A percentile compares a stretch with the other conserved stretches of the same genome.
Conservation (phyloP, 2,797 vertebrate genomes). For the Xiphophorus birchmanni region DNA sequence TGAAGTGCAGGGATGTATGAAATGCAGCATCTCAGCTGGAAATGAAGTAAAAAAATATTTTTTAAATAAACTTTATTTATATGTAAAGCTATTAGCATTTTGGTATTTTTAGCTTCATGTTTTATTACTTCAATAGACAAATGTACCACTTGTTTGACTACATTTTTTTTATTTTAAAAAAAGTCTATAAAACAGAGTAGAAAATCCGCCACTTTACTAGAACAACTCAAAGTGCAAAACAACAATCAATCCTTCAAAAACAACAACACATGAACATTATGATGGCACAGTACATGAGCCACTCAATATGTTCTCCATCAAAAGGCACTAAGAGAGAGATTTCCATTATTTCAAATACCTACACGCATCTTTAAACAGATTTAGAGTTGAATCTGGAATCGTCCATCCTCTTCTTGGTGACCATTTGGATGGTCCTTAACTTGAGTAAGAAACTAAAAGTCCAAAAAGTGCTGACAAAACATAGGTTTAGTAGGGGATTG, state of each 20-base stretch:
- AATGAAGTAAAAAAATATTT: conserved; percentile 72
- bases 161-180: conserved; percentile 38
- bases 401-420: not conserved
- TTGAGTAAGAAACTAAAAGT: not conserved
- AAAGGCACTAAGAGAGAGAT: conserved; percentile 7
- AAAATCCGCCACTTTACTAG: conserved; percentile 27
- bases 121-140: not conserved
- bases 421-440: not conserved
- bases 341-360: not conserved
- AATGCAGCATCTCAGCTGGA: conserved; percentile 63
- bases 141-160: conserved; percentile 18
- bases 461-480: not conserved
- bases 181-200: conserved; percentile 28
- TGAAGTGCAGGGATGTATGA: conserved; percentile 58
- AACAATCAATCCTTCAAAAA: not conserved
- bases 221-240: conserved; percentile 31
- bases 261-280: not conserved
- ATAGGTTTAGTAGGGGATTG: not conserved
- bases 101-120: conserved; percentile 23
- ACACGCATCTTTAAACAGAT: not conserved
- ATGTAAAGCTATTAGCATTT: conserved; percentile 45
- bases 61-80: conserved; percentile 86
- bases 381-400: not conserved
- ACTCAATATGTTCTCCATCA: not conserved
- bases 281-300: conserved; percentile 22